A percentile compares a stretch with the other conserved stretches of the same genome.
Conservation (phyloP, 1,140 invertebrate species). For the Aphelinus atriplicis region DNA sequence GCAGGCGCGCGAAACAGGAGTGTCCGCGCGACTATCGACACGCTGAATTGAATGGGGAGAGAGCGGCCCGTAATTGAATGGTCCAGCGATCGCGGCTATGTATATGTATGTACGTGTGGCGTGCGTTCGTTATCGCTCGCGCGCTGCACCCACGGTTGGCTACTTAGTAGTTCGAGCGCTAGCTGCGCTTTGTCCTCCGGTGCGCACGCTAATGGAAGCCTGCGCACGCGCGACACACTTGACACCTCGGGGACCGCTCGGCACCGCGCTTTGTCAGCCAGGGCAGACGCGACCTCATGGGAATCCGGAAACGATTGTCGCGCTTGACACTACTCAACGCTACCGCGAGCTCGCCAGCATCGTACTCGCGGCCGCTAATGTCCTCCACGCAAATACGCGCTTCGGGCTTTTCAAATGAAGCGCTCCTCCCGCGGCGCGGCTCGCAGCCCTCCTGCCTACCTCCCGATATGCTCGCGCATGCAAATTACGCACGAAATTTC, state of each 20-base stretch:
- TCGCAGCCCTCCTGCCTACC: too few species aligned
- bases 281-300: background rate
- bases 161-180: background rate
- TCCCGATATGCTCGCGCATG: too few species aligned
- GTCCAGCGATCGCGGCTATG: background rate
- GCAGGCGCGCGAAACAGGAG: too few species aligned
- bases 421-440: too few species aligned
- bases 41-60: too few species aligned
- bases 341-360: too few species aligned
- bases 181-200: background rate
- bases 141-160: background rate
- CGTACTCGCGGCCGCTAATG: background rate
- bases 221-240: background rate
- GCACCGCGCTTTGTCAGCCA: background rate
- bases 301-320: background rate
- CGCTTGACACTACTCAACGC: background rate
- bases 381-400: constrained; percentile 1
- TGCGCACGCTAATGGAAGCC: background rate
- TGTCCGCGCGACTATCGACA: too few species aligned
- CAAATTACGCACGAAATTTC: too few species aligned
- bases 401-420: too few species aligned
- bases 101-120: background rate
- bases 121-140: constrained; percentile 12
- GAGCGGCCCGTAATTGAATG: constrained; percentile 4
- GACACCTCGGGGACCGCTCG: background rate